phyloP scores from a whole-genome alignment of 2,888 invertebrate genomes.

The Seladonia tumulorum region DNA sequence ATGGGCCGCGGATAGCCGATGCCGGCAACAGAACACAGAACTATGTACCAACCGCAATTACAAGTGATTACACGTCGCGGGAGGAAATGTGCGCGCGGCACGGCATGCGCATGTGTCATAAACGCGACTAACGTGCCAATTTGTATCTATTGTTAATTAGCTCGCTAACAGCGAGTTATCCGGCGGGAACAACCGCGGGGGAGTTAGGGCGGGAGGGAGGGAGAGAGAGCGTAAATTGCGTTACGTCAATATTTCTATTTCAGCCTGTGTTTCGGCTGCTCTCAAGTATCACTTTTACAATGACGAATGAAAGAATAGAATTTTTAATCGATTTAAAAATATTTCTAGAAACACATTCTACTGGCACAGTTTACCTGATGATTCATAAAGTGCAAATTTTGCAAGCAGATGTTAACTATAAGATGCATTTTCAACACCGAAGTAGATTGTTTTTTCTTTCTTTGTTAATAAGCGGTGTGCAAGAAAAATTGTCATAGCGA shows the following conservation, averaged over 20 bases:
- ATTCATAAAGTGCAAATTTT: no score
- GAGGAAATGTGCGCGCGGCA: slow-evolving; percentile 51
- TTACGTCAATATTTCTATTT: not conserved
- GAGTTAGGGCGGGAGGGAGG: not conserved
- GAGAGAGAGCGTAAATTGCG: slow-evolving; percentile 27
- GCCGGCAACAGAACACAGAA: slow-evolving; percentile 32
- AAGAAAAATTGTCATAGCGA: no score
- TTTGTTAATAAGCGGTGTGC: no score
- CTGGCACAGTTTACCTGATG: no score
- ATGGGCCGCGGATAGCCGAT: slow-evolving; percentile 24
- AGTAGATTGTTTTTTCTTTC: no score
- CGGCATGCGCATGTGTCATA: slow-evolving; percentile 44
- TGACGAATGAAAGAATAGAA: not conserved
- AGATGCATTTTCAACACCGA: no score
- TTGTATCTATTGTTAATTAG: slow-evolving; percentile 63
- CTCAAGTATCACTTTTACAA: not conserved
- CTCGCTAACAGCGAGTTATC: slow-evolving; percentile 62
- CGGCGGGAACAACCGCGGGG: slow-evolving; percentile 1
- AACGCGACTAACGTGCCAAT: slow-evolving; percentile 58
- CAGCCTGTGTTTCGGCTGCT: not conserved
- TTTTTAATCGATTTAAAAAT: no score
- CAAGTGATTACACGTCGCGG: slow-evolving; percentile 57
- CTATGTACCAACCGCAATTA: slow-evolving; percentile 54
- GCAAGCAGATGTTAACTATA: no score
- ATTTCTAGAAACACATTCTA: no score